A percentile compares a stretch with the other conserved stretches of the same genome.
phyloP scores from a whole-genome alignment of 2,888 invertebrate species.

The Patella ulyssiponensis region DNA sequence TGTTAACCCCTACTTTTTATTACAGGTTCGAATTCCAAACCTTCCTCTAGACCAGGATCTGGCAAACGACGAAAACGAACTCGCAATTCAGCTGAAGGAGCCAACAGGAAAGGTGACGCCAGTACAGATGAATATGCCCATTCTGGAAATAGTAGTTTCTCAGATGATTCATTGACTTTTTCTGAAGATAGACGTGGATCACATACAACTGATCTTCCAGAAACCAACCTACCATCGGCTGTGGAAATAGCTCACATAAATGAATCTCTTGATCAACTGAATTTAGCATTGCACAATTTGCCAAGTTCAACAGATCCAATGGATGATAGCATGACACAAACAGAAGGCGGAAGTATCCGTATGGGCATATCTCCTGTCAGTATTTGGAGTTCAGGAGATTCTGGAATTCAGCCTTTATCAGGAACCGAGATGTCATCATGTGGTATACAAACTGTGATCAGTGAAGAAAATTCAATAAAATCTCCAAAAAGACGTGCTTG shows the following conservation, averaged over 20 bases:
- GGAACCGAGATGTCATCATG: background rate
- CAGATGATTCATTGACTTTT: slow-evolving; percentile 54
- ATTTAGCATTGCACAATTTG: slow-evolving; percentile 14
- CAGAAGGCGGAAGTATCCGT: slow-evolving; percentile 11
- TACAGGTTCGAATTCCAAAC: slow-evolving; percentile 50
- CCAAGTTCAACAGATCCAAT: background rate
- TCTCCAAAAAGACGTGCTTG: slow-evolving; percentile 9
- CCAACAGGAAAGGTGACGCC: slow-evolving; percentile 34
- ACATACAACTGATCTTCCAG: slow-evolving; percentile 21
- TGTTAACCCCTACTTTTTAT: too few species aligned
- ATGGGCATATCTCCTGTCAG: slow-evolving; percentile 51
- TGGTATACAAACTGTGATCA: background rate
- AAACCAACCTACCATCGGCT: slow-evolving; percentile 5
- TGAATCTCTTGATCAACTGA: slow-evolving; percentile 33
- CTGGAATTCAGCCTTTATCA: background rate
- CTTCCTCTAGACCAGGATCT: slow-evolving; percentile 58
- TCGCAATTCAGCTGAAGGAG: slow-evolving; percentile 36
- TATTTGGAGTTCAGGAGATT: slow-evolving; percentile 51
- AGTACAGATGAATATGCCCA: slow-evolving; percentile 62
- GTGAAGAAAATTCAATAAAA: background rate
- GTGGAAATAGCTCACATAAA: slow-evolving; percentile 29
- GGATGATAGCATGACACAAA: slow-evolving; percentile 15
- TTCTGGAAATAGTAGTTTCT: slow-evolving; percentile 60
- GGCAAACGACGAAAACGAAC: slow-evolving; percentile 52
- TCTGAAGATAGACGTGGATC: background rate